These are phyloP conservation scores for Petrophora chlorosata DNA, from an alignment of 2,888 invertebrate species.

Conservation along the genomic window DNA sequence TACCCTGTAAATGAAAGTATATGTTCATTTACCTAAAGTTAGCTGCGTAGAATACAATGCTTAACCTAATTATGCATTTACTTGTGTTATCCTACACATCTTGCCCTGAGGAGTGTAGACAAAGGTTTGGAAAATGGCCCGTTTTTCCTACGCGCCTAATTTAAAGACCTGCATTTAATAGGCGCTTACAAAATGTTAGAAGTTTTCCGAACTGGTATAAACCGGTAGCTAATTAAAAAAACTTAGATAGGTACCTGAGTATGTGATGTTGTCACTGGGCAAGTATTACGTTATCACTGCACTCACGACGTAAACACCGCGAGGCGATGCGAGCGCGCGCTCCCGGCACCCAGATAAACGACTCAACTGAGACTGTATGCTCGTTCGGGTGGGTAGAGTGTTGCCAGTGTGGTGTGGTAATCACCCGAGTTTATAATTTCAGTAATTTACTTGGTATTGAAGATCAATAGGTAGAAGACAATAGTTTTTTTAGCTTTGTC, in stretches of 20 bases:
- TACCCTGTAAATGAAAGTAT: too few species aligned
- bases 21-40: too few species aligned
- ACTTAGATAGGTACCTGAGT: constrained; percentile 14
- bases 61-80: constrained; percentile 12
- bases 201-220: too few species aligned
- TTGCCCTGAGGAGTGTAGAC: not conserved
- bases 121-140: constrained; percentile 13
- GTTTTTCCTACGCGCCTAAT: not conserved
- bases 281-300: constrained; percentile 64
- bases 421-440: constrained; percentile 28
- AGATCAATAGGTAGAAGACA: not conserved
- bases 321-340: constrained; percentile 37
- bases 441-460: not conserved
- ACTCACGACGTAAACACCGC: constrained; percentile 56
- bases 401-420: constrained; percentile 44
- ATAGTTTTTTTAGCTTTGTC: too few species aligned
- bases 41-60: not conserved
- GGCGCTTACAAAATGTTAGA: too few species aligned
- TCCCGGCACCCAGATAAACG: constrained; percentile 56
- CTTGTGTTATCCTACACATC: constrained; percentile 1
- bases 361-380: constrained; percentile 30
- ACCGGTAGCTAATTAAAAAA: constrained; percentile 10
- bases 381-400: constrained; percentile 45
- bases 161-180: not conserved
- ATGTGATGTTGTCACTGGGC: constrained; percentile 45